Evolutionary conservation across 64 coral and sea anemone species (phyloP).

Genomic region (Catalaphyllia jardinei): DNA sequence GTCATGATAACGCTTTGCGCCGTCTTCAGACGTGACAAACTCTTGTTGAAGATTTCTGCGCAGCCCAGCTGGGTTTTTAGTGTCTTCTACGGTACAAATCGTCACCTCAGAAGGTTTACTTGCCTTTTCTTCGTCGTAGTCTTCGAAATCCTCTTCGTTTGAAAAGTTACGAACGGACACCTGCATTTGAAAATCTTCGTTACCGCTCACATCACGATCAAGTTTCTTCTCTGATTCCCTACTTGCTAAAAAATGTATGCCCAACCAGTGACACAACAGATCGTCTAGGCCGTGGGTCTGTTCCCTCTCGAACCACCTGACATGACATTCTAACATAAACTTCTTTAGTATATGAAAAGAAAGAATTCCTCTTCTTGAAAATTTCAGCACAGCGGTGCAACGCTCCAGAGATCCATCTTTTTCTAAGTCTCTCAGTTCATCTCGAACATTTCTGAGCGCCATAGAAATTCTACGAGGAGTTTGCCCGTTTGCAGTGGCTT

Average conservation of each 20-base stretch:
- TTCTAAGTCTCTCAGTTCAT: background rate
- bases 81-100: background rate
- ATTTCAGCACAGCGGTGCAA: background rate
- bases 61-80: constrained; percentile 2
- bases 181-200: constrained; percentile 7
- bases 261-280: constrained; percentile 4
- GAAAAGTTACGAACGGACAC: constrained; percentile 17
- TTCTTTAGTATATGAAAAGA: background rate
- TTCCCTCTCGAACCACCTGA: background rate
- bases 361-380: constrained; percentile 21
- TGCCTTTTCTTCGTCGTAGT: background rate
- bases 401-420: constrained; percentile 6
- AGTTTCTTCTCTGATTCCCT: background rate
- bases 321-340: constrained; percentile 12
- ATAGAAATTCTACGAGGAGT: background rate
- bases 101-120: background rate
- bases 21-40: background rate
- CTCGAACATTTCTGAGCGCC: background rate
- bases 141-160: background rate
- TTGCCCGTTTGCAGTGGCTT: background rate
- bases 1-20: background rate
- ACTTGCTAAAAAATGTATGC: background rate
- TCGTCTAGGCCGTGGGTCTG: too few relatives aligned
- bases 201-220: background rate
- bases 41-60: background rate